Base-by-base conservation (phyloP, 1,140 invertebrate genomes). In the Drosophila gunungcola region DNA sequence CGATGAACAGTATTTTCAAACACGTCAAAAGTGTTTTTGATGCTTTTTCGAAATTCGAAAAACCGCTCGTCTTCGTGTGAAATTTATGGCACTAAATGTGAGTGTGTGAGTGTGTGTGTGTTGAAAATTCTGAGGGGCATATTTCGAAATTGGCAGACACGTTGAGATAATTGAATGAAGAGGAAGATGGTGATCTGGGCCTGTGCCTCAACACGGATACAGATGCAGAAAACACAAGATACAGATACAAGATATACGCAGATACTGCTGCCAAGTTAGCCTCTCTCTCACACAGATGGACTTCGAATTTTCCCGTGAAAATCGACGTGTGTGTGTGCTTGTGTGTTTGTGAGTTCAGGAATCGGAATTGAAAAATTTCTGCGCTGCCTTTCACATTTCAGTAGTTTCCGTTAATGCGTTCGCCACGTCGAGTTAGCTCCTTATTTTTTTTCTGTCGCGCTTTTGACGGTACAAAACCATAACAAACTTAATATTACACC, bases 331-430 rank as follows among this genome's bases (percentile, higher is more conserved):
- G 41, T 63, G 29, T 74, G 46, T 51, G 45, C 43, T 48, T 63
- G 65, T 72, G 54, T 70, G 45, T 12, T 27, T 10, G 48, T 51
- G 51, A 57, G 73, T 65, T 67, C 80, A 80, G 80, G 69, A 82
- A 84, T 78, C 84, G 81, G 73, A 84, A 80, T 86, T 86, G 54
- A 88, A 86, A 77, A 82, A 82, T 76, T 86, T 75, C 64, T 65
- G 62, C 82, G 82, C 75, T 82, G 82, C 72, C 76, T 88, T 86
- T 86, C 83, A 86, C 83, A 88, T 88, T 88, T 88, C 79, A 89
- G 76, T 88, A 89, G 83, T 88, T 88, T 83, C 84, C 83, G 84
- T 88, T 88, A 88, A 83, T 88, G 83, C 83, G 83, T 88, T 89
- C 83, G 84, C 79, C 83, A 73, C 83, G 83, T 77, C 72, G 42